phyloP scores from a whole-genome alignment of 1,140 invertebrate genomes.

The Chrysopa pallens region DNA sequence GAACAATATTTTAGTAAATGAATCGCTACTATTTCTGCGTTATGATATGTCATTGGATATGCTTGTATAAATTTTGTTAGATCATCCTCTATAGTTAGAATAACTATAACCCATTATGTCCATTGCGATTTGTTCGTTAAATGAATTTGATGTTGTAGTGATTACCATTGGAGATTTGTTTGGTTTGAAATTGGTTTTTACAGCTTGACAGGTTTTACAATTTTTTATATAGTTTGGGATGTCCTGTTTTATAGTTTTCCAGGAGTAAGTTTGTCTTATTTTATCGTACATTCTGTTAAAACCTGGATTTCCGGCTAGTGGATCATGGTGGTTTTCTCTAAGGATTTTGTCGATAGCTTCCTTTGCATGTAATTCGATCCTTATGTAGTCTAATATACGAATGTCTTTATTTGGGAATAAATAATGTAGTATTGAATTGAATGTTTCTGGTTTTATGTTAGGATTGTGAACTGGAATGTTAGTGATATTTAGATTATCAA shows the following conservation, averaged over 20 bases:
- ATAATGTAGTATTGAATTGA: too few species aligned
- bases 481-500: too few species aligned
- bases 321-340: background rate
- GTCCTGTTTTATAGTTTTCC: conserved; percentile 1
- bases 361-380: too few species aligned
- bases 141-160: conserved; percentile 8
- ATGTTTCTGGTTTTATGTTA: too few species aligned
- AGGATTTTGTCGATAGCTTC: background rate
- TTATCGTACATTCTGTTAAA: conserved; percentile 1
- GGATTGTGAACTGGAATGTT: too few species aligned
- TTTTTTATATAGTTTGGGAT: conserved; percentile 2
- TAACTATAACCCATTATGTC: conserved; percentile 14
- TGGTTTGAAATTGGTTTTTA: conserved; percentile 4
- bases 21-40: conserved; percentile 14
- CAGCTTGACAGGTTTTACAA: conserved; percentile 1
- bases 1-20: conserved; percentile 9
- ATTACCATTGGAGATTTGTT: conserved; percentile 8
- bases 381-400: too few species aligned
- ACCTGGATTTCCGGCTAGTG: background rate
- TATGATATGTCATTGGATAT: conserved; percentile 11
- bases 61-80: conserved; percentile 14
- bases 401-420: too few species aligned
- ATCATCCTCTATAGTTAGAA: conserved; percentile 13
- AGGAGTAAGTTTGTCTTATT: conserved; percentile 1
- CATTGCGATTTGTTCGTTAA: conserved; percentile 9